Conservation (phyloP, 1,140 invertebrate genomes). For the Mamestra configurata region DNA sequence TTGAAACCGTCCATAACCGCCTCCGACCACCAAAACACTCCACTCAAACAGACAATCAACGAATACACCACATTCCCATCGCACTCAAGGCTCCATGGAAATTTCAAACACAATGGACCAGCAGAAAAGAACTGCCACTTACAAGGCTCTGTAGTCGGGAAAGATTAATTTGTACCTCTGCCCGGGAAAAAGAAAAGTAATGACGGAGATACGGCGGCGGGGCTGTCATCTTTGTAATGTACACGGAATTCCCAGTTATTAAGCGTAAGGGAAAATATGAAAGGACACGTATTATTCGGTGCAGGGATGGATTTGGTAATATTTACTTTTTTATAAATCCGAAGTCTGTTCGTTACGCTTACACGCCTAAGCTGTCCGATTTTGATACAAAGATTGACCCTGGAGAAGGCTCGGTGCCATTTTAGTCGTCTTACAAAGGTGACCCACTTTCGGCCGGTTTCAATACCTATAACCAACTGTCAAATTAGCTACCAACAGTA, state of each 20-base stretch:
- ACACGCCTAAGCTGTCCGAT: too few species aligned
- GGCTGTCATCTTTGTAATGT: slow-evolving; percentile 67
- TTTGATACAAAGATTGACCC: too few species aligned
- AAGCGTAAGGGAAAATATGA: slow-evolving; percentile 44
- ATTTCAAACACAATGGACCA: slow-evolving; percentile 43
- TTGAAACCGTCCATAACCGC: not conserved
- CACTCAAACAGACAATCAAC: not conserved
- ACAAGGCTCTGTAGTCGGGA: slow-evolving; percentile 60
- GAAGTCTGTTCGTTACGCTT: not conserved
- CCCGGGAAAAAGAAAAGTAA: slow-evolving; percentile 58
- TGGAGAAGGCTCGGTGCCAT: too few species aligned
- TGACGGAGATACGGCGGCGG: slow-evolving; percentile 49
- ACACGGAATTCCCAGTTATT: slow-evolving; percentile 58
- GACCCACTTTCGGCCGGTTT: too few species aligned
- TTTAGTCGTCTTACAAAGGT: too few species aligned
- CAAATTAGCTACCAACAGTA: too few species aligned
- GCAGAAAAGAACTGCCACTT: slow-evolving; percentile 62
- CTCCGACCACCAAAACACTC: not conserved
- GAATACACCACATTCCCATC: slow-evolving; percentile 19
- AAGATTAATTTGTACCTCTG: slow-evolving; percentile 72
- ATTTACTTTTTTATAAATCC: too few species aligned
- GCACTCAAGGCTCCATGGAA: slow-evolving; percentile 12
- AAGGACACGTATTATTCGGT: slow-evolving; percentile 45
- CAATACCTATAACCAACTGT: too few species aligned
- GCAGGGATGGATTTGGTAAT: slow-evolving; percentile 43